These are phyloP conservation scores for Dromius quadrimaculatus DNA, from an alignment of 2,888 invertebrate genomes.

Conservation along the genomic window DNA sequence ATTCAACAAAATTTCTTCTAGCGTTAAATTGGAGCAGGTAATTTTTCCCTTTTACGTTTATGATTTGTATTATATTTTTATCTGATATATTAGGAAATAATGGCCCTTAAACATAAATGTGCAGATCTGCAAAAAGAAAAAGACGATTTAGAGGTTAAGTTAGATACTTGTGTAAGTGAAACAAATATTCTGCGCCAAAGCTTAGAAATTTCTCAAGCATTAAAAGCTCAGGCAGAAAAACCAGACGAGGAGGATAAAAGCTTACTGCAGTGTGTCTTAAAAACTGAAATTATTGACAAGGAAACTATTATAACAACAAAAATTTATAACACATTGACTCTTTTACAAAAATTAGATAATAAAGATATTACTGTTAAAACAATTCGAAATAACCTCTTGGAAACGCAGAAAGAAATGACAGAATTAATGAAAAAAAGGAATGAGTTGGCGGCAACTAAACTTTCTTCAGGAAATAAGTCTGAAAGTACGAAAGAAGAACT, in stretches of 20 bases:
- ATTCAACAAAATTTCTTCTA: conserved; percentile 54
- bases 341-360: conserved; percentile 66
- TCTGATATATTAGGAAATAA: conserved; percentile 13
- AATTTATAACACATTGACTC: conserved; percentile 66
- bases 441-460: conserved; percentile 61
- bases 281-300: conserved; percentile 65
- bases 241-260: conserved; percentile 33
- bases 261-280: conserved; percentile 59
- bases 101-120: conserved; percentile 55
- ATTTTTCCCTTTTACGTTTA: no score
- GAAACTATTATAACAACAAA: conserved; percentile 62
- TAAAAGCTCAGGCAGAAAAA: conserved; percentile 64
- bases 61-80: neutral
- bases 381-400: conserved; percentile 64
- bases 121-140: conserved; percentile 68
- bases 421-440: conserved; percentile 66
- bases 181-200: conserved; percentile 67
- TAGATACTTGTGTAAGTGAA: conserved; percentile 66
- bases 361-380: conserved; percentile 64
- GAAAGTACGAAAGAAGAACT: conserved; percentile 56
- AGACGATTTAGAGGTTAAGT: conserved; percentile 69
- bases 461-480: conserved; percentile 52
- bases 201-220: conserved; percentile 66
- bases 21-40: conserved; percentile 39
- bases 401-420: conserved; percentile 65